A percentile compares a stretch with the other conserved stretches of the same genome.
phyloP scores from a whole-genome alignment of 1,140 invertebrate genomes.

The Diploscapter pachys region DNA sequence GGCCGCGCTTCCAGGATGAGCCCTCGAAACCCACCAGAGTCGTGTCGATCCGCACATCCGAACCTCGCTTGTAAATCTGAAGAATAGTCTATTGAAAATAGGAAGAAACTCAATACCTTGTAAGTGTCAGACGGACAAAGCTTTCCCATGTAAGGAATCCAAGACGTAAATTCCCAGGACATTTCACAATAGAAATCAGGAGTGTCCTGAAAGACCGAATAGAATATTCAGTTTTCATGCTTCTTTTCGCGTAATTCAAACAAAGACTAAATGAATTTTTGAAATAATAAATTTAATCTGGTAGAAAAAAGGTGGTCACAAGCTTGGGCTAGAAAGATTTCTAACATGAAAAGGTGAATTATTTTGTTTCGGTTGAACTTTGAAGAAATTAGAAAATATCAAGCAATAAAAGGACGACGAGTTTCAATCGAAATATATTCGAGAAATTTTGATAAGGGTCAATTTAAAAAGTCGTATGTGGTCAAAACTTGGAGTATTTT shows the following conservation, averaged over 20 bases:
- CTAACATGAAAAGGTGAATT: no score
- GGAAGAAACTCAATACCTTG: conserved; percentile 55
- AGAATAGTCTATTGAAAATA: conserved; percentile 16
- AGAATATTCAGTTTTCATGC: no score
- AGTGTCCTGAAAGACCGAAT: conserved; percentile 23
- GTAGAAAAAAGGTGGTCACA: no score
- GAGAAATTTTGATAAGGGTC: no score
- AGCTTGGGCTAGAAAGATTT: no score
- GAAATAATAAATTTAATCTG: no score
- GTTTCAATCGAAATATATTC: no score
- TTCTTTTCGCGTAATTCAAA: no score
- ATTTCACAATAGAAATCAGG: conserved; percentile 99
- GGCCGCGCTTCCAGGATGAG: conserved; percentile 84
- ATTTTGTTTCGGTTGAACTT: no score
- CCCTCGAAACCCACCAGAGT: conserved; percentile 91
- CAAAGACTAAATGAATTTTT: no score
- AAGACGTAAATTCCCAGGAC: conserved; percentile 98
- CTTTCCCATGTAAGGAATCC: conserved; percentile 67
- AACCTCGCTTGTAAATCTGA: conserved; percentile 66
- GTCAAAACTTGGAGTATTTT: conserved; percentile 14
- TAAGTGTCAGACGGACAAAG: conserved; percentile 65
- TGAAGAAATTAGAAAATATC: no score
- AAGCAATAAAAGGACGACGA: no score
- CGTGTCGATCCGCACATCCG: conserved; percentile 90
- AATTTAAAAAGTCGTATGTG: conserved; percentile 22